A percentile compares a stretch with the other conserved stretches of the same genome.
These are phyloP conservation scores for Cyprinodon tularosa DNA, from an alignment of 2,113 vertebrate species.

Conservation along the genomic window DNA sequence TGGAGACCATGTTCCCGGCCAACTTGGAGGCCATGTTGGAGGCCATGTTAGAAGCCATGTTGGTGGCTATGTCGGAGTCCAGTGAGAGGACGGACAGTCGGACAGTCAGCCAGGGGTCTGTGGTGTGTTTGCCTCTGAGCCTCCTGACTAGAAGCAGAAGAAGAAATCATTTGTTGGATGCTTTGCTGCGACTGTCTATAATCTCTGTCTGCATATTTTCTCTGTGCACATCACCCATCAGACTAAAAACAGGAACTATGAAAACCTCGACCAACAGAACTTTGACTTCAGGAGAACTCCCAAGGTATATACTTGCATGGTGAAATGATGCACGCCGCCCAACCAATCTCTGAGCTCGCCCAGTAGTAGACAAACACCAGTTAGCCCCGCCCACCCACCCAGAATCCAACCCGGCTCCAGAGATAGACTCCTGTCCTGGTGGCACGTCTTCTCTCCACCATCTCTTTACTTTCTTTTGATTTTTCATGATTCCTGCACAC, in stretches of 20 bases:
- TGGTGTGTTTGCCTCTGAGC: conserved; percentile 85
- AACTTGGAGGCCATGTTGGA: too few relatives aligned
- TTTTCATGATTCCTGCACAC: conserved; percentile 71
- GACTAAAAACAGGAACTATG: conserved; percentile 99
- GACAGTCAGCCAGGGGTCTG: conserved; percentile 20
- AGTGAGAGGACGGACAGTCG: background rate
- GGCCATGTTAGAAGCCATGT: too few relatives aligned
- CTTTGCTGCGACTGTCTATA: conserved; percentile 97
- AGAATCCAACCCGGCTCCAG: conserved; percentile 72
- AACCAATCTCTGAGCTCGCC: conserved; percentile 73
- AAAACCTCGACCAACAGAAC: conserved; percentile 99
- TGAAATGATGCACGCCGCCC: conserved; percentile 97
- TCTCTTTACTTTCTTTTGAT: conserved; percentile 72
- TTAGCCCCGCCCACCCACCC: conserved; percentile 63
- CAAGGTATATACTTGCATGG: conserved; percentile 99
- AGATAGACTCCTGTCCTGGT: conserved; percentile 82
- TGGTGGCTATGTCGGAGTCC: too few relatives aligned
- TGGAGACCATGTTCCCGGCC: too few relatives aligned
- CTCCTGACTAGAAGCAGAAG: conserved; percentile 79
- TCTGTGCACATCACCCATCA: conserved; percentile 99
- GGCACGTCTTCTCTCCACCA: conserved; percentile 82
- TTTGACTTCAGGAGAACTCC: conserved; percentile 99
- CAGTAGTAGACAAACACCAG: conserved; percentile 56
- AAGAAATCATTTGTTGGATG: conserved; percentile 85
- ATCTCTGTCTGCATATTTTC: conserved; percentile 99